phyloP scores from a whole-genome alignment of 2,888 invertebrate genomes.

The Frankliniella fusca region DNA sequence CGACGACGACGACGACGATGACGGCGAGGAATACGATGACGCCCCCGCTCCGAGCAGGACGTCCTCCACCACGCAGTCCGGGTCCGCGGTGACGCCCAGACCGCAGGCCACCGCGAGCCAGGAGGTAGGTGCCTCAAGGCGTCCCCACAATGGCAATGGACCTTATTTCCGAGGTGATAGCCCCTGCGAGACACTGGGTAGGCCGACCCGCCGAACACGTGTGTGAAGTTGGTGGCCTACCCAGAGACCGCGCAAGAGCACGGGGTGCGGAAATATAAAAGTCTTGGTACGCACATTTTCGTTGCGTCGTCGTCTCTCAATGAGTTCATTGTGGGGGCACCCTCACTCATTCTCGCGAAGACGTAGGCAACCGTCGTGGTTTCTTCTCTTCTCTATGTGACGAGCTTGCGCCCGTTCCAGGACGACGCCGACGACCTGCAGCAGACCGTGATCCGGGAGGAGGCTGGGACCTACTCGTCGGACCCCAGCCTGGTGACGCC shows the following conservation, averaged over 20 bases:
- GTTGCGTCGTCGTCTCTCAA: too few species aligned
- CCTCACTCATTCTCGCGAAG: background rate
- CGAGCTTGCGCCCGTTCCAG: background rate
- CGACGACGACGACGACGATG: background rate
- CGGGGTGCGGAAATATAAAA: too few species aligned
- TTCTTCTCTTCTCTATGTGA: background rate
- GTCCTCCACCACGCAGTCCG: background rate
- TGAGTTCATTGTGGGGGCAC: too few species aligned
- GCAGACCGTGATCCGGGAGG: background rate
- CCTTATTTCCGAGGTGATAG: too few species aligned
- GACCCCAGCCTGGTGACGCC: constrained; percentile 1
- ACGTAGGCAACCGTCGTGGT: background rate
- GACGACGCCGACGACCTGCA: background rate
- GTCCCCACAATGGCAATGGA: too few species aligned
- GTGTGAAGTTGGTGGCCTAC: too few species aligned
- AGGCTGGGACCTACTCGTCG: background rate
- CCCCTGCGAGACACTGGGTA: too few species aligned
- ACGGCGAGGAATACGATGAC: background rate
- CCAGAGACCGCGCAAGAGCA: too few species aligned
- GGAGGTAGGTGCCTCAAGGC: background rate
- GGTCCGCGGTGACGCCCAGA: background rate
- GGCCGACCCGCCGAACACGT: too few species aligned
- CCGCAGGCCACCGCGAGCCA: background rate
- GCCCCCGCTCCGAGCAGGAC: background rate
- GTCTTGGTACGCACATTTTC: too few species aligned